Percentiles rank a stretch among this genome's conserved stretches.
These are phyloP conservation scores for chimpanzee (Pan troglodytes) DNA, from an alignment of 2,113 vertebrate species.

Conservation along the genomic window NHGRI_mPanTro3-v2.1_pri NC_072412.2:22097001-22097500, in stretches of 20 bases:
- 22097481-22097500: too few relatives aligned
- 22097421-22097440: too few relatives aligned
- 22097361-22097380: too few relatives aligned
- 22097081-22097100: not conserved
- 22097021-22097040: not conserved
- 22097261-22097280: accelerated
- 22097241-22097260: not conserved
- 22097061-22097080: not conserved
- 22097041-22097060: accelerated
- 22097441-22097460: not conserved
- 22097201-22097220: accelerated
- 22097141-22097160: not conserved
- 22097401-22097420: too few relatives aligned
- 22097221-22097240: not conserved
- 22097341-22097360: not conserved
- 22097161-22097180: not conserved
- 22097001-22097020: not conserved
- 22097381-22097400: too few relatives aligned
- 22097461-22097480: accelerated
- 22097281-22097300: too few relatives aligned
- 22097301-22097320: not conserved
- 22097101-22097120: not conserved
- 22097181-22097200: not conserved
- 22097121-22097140: not conserved
- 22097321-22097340: not conserved